Conservation (phyloP, 2,888 invertebrate genomes). For the Tetragnatha montana region DNA sequence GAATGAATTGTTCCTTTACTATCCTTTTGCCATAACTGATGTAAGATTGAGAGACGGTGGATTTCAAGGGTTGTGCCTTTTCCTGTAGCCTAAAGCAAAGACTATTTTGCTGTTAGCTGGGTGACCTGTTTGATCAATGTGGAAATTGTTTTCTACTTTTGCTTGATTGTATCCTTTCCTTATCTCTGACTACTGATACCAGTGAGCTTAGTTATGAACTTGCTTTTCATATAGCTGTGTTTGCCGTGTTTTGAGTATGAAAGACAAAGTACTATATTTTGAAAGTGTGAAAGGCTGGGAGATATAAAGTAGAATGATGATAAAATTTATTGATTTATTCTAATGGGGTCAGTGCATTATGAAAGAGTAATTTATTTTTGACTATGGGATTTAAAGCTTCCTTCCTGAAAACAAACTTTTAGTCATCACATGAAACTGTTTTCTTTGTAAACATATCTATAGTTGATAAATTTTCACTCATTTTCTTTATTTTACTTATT, state of each 20-base stretch:
- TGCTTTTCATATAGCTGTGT: background rate
- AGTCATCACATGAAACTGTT: too few relatives aligned
- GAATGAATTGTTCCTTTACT: conserved; percentile 17
- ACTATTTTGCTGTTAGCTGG: conserved; percentile 2
- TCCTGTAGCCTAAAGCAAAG: conserved; percentile 14
- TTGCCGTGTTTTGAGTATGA: background rate
- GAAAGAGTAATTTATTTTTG: background rate
- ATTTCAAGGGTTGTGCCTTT: conserved; percentile 60
- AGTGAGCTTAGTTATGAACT: conserved; percentile 37
- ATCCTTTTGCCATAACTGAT: conserved; percentile 34
- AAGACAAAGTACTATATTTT: background rate
- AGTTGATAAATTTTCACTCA: too few relatives aligned
- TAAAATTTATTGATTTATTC: background rate
- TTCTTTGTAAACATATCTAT: too few relatives aligned
- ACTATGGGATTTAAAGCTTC: too few relatives aligned
- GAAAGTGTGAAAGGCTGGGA: background rate
- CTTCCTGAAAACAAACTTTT: too few relatives aligned
- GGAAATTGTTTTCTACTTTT: background rate
- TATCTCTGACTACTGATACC: conserved; percentile 6
- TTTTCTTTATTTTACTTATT: too few relatives aligned
- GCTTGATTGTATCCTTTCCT: background rate
- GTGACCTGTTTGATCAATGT: background rate
- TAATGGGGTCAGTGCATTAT: background rate
- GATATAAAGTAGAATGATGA: background rate
- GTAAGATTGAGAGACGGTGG: conserved; percentile 19